phyloP scores from a whole-genome alignment of 2,888 invertebrate genomes.

The Anarsia innoxiella region DNA sequence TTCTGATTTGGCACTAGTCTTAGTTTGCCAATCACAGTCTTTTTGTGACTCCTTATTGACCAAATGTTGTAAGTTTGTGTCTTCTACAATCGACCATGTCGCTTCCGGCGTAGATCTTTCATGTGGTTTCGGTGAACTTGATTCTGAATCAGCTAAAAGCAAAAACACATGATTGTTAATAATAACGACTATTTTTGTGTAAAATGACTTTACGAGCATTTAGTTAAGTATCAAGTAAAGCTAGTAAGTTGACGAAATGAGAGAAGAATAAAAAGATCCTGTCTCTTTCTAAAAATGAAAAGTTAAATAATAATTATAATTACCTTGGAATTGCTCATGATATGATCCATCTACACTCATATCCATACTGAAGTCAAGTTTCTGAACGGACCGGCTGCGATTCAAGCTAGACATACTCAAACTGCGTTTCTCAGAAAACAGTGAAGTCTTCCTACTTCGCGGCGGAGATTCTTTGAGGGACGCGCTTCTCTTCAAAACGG shows the following conservation, averaged over 20 bases:
- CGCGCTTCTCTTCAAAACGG: constrained; percentile 42
- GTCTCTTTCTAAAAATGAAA: no score
- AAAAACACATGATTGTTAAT: no score
- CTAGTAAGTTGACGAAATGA: no score
- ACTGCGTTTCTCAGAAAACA: constrained; percentile 54
- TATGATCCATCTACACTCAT: constrained; percentile 70
- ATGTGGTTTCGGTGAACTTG: constrained; percentile 28
- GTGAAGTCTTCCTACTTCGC: constrained; percentile 39
- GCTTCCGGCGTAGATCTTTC: constrained; percentile 13
- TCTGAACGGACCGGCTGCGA: constrained; percentile 65
- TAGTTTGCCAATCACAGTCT: constrained; percentile 28
- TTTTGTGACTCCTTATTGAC: constrained; percentile 36
- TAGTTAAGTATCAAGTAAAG: no score
- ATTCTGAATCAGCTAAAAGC: constrained; percentile 50
- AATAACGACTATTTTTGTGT: no score
- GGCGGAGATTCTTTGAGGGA: constrained; percentile 59
- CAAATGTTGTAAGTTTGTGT: constrained; percentile 39
- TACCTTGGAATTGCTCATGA: constrained; percentile 55
- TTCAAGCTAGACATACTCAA: constrained; percentile 58
- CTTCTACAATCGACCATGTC: constrained; percentile 50
- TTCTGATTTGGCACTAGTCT: constrained; percentile 37
- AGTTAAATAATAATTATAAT: no score
- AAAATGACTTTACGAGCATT: no score
- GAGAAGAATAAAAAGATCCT: no score
- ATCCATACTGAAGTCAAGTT: constrained; percentile 70